Evolutionary conservation across 1,140 invertebrate species (phyloP).

Genomic region (Armadillidium nasatum): DNA sequence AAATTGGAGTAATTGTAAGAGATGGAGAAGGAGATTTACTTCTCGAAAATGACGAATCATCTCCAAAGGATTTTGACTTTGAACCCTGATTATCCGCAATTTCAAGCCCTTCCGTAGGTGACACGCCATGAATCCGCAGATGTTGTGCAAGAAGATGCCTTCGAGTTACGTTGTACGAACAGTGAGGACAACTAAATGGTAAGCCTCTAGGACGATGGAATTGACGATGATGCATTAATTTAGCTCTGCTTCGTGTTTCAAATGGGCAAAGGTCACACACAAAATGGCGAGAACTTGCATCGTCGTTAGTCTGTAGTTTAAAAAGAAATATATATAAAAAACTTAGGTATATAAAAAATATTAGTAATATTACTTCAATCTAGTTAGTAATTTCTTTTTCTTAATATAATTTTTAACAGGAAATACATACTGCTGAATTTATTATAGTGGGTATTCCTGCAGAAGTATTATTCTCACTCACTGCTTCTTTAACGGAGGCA

Average conservation of each 20-base stretch:
- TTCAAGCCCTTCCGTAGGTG: conserved; percentile 37
- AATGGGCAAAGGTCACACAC: conserved; percentile 70
- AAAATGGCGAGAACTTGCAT: conserved; percentile 55
- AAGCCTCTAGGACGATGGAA: conserved; percentile 69
- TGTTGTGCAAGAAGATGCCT: conserved; percentile 72
- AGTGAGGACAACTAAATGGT: conserved; percentile 71
- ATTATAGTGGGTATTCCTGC: neutral
- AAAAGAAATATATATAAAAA: conserved; percentile 4
- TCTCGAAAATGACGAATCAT: neutral
- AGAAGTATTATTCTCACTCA: conserved; percentile 17
- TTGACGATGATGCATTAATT: conserved; percentile 77
- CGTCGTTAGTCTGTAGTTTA: conserved; percentile 4
- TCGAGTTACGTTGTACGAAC: conserved; percentile 76
- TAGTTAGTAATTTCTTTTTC: too few species aligned
- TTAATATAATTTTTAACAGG: neutral
- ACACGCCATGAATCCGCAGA: conserved; percentile 66
- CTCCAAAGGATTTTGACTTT: conserved; percentile 10
- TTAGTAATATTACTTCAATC: too few species aligned
- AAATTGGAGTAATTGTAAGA: conserved; percentile 41
- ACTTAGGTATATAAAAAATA: neutral
- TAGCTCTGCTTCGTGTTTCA: conserved; percentile 74
- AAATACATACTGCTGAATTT: neutral
- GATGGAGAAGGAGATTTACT: conserved; percentile 40
- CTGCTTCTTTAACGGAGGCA: conserved; percentile 44
- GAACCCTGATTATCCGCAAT: conserved; percentile 25